A percentile compares a stretch with the other conserved stretches of the same genome.
phyloP scores from a whole-genome alignment of 2,113 vertebrate genomes.

The Lagopus leucura region DNA sequence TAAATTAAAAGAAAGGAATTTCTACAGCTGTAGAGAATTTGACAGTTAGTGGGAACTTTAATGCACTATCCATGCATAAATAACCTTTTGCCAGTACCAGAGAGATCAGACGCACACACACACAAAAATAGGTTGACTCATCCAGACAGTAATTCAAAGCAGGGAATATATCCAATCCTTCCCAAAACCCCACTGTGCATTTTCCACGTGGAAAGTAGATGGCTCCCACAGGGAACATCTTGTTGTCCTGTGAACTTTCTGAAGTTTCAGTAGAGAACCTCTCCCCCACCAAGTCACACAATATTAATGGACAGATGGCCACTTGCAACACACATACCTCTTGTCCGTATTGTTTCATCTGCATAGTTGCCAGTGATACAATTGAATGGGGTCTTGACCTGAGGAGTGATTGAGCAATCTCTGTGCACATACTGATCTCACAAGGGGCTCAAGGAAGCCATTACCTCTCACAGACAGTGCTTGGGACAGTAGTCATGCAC shows the following conservation, averaged over 20 bases:
- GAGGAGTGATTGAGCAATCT: background rate
- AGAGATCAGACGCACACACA: constrained; percentile 1
- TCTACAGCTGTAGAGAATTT: background rate
- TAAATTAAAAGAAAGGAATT: background rate
- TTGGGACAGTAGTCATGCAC: background rate
- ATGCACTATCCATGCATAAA: background rate
- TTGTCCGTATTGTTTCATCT: background rate
- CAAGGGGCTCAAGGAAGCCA: background rate
- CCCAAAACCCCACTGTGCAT: constrained; percentile 44
- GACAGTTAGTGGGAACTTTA: background rate
- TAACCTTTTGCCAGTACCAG: background rate
- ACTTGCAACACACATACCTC: background rate
- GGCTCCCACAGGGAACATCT: constrained; percentile 50
- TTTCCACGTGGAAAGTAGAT: constrained; percentile 48
- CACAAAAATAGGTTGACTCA: constrained; percentile 61
- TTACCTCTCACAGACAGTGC: background rate
- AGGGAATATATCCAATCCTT: constrained; percentile 48
- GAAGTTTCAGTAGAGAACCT: constrained; percentile 30
- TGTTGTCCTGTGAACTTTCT: constrained; percentile 42
- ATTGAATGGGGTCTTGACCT: background rate
- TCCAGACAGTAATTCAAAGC: constrained; percentile 65
- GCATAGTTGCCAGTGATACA: background rate
- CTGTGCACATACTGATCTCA: background rate
- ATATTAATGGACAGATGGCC: background rate
- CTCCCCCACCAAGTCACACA: background rate